These are phyloP conservation scores for Diarsia mendica DNA, from an alignment of 2,888 invertebrate genomes.

Conservation along the genomic window DNA sequence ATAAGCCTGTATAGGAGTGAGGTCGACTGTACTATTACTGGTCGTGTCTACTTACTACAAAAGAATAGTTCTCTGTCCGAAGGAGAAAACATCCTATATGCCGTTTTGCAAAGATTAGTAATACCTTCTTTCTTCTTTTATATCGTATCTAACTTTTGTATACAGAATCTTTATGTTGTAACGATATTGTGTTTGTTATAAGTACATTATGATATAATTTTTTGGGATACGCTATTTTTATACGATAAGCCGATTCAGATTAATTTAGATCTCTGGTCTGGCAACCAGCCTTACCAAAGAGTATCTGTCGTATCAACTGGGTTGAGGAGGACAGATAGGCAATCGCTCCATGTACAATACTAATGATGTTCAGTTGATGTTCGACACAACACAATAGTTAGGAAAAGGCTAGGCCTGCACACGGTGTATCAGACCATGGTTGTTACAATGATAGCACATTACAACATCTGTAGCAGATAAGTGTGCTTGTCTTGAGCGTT, in stretches of 20 bases:
- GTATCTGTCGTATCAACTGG: no score
- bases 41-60: conserved; percentile 18
- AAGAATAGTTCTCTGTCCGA: conserved; percentile 38
- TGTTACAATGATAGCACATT: no score
- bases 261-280: no score
- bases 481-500: no score
- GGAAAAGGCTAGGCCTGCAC: no score
- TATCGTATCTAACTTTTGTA: conserved; percentile 12
- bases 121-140: conserved; percentile 31
- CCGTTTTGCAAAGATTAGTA: conserved; percentile 35
- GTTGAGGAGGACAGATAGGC: no score
- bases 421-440: no score
- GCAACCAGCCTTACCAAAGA: no score
- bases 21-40: conserved; percentile 1
- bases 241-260: background rate
- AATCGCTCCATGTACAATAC: no score
- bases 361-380: no score
- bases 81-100: conserved; percentile 24
- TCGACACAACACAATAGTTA: no score
- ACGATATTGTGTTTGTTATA: background rate
- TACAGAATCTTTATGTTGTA: background rate
- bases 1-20: conserved; percentile 31
- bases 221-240: background rate
- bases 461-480: no score
- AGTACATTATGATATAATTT: background rate